A percentile compares a stretch with the other conserved stretches of the same genome.
These are phyloP conservation scores for Tachina lurida DNA, from an alignment of 2,888 invertebrate species.

Conservation along the genomic window DNA sequence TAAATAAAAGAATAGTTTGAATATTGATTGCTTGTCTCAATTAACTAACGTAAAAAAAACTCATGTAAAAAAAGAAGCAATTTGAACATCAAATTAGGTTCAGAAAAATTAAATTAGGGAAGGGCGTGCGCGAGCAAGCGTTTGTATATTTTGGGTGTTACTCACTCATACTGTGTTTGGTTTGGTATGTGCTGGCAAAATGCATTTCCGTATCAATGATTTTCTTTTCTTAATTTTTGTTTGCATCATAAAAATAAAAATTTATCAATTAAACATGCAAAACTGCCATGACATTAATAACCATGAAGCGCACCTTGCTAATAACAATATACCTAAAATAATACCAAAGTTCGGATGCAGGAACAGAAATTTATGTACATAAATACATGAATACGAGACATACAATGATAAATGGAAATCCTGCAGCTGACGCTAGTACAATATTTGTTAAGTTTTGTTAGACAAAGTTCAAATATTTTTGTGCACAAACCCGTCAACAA, in stretches of 20 bases:
- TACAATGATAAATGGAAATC: no score
- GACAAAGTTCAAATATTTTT: neutral
- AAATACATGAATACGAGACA: no score
- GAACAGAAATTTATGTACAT: neutral
- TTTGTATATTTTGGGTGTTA: conserved; percentile 31
- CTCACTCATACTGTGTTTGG: neutral
- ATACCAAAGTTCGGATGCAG: conserved; percentile 2
- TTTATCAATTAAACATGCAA: conserved; percentile 40
- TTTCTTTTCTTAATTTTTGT: neutral
- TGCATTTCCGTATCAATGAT: conserved; percentile 65
- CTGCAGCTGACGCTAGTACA: conserved; percentile 17
- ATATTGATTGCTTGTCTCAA: neutral
- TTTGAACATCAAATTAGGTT: conserved; percentile 8
- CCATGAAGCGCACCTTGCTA: conserved; percentile 62
- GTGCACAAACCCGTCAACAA: neutral
- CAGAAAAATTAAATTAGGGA: conserved; percentile 51
- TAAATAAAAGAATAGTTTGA: no score
- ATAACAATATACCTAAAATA: neutral
- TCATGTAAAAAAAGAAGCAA: conserved; percentile 3
- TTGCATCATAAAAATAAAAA: conserved; percentile 32
- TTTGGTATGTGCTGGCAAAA: conserved; percentile 37
- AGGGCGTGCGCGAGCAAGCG: conserved; percentile 49
- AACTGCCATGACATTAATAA: conserved; percentile 65
- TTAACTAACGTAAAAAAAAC: conserved; percentile 23
- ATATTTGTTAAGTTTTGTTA: conserved; percentile 34